Evolutionary conservation across 2,888 invertebrate species (phyloP).

Genomic region (Stratiomys singularior): DNA sequence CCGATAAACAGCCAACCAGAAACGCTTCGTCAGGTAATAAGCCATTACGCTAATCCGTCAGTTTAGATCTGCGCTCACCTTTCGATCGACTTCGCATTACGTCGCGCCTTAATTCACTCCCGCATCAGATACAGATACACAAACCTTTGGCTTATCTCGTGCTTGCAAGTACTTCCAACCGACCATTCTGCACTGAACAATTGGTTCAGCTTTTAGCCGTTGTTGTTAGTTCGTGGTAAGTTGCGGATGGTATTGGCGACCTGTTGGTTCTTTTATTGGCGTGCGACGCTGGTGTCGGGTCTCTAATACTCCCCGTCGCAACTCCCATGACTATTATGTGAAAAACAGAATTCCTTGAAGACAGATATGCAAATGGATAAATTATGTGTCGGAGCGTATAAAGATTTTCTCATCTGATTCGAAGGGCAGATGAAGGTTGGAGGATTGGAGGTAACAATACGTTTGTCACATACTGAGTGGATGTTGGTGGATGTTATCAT

Average conservation of each 20-base stretch:
- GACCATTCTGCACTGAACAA: neutral
- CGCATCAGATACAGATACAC: neutral
- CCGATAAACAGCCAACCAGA: conserved; percentile 40
- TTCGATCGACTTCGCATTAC: conserved; percentile 38
- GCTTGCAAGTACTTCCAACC: neutral
- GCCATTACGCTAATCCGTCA: conserved; percentile 52
- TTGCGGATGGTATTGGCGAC: conserved; percentile 1
- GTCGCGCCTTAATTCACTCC: conserved; percentile 12
- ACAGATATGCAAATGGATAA: conserved; percentile 46
- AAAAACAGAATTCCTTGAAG: conserved; percentile 23
- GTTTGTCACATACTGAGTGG: neutral
- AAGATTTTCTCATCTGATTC: neutral
- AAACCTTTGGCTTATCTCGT: neutral
- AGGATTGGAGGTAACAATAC: conserved; percentile 10
- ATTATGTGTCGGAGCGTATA: conserved; percentile 41
- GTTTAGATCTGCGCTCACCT: conserved; percentile 45
- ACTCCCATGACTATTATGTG: neutral
- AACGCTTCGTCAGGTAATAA: conserved; percentile 48
- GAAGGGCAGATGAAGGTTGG: conserved; percentile 25
- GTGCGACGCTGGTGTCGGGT: neutral
- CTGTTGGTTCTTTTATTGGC: neutral
- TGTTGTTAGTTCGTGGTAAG: no score
- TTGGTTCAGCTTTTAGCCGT: neutral
- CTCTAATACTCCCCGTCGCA: neutral
- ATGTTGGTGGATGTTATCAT: neutral